A percentile compares a stretch with the other conserved stretches of the same genome.
phyloP scores from a whole-genome alignment of 2,113 vertebrate species.

The Scomber japonicus region DNA sequence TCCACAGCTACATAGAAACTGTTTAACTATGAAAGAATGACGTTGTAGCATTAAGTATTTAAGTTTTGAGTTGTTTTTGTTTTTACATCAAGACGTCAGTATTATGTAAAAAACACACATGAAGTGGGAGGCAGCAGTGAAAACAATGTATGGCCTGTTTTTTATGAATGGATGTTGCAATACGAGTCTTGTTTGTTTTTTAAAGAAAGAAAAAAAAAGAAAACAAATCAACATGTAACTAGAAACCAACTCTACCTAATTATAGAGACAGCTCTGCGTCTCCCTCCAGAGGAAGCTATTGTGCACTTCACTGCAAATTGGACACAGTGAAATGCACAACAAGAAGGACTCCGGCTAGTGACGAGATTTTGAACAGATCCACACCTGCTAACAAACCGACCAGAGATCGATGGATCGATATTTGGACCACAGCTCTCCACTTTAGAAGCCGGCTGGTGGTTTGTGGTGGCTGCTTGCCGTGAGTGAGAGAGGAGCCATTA shows the following conservation, averaged over 20 bases:
- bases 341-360: slow-evolving; percentile 10
- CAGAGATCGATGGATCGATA: not conserved
- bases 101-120: not conserved
- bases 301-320: not conserved
- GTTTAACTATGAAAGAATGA: too few species aligned
- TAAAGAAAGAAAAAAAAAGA: not conserved
- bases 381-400: not conserved
- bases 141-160: not conserved
- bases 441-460: not conserved
- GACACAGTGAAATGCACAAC: slow-evolving; percentile 9
- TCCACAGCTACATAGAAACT: too few species aligned
- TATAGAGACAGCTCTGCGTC: slow-evolving; percentile 48
- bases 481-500: not conserved
- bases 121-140: not conserved
- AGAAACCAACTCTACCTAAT: slow-evolving; percentile 59
- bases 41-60: too few species aligned
- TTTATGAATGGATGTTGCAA: not conserved
- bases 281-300: slow-evolving; percentile 61
- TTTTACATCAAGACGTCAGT: not conserved
- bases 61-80: too few species aligned
- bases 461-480: not conserved
- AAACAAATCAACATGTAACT: slow-evolving; percentile 29
- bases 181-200: too few species aligned
- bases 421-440: not conserved
- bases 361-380: slow-evolving; percentile 34